Conservation (phyloP, 2,797 vertebrate species). For the Rhinichthys osculus region DNA sequence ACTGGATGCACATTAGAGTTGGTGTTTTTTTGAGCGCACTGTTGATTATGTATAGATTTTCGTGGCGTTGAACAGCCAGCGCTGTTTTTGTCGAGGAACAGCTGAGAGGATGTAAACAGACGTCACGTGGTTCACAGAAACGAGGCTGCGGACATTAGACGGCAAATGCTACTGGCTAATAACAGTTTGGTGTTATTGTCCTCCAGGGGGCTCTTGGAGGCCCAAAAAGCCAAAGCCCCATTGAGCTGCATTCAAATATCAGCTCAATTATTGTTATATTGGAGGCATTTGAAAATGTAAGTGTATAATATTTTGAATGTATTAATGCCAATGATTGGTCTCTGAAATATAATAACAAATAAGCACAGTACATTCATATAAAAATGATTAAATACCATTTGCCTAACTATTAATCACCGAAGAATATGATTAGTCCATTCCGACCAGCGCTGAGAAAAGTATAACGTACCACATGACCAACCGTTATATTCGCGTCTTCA, state of each 20-base stretch:
- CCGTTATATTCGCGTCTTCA: no score
- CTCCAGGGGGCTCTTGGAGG: constrained; percentile 6
- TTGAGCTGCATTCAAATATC: background rate
- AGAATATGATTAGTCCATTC: constrained; percentile 4
- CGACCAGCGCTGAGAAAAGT: background rate
- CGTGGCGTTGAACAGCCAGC: constrained; percentile 29
- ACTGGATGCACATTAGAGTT: constrained; percentile 4
- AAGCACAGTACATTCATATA: accelerated
- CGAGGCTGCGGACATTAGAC: constrained; percentile 39
- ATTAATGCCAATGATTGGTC: background rate
- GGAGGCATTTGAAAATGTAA: background rate
- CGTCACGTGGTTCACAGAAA: constrained; percentile 80
- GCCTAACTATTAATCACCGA: background rate
- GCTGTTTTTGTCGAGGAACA: constrained; percentile 73
- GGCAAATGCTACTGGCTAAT: background rate
- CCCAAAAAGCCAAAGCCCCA: background rate
- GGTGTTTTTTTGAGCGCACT: constrained; percentile 3
- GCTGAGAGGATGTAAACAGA: constrained; percentile 96
- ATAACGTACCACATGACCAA: background rate
- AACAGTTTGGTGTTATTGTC: background rate
- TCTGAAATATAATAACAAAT: background rate
- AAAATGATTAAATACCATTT: background rate
- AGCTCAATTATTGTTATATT: background rate
- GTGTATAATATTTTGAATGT: background rate
- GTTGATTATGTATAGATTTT: constrained; percentile 14